Conservation (phyloP, 1,140 invertebrate genomes). For the Trinorchestia longiramus region DNA sequence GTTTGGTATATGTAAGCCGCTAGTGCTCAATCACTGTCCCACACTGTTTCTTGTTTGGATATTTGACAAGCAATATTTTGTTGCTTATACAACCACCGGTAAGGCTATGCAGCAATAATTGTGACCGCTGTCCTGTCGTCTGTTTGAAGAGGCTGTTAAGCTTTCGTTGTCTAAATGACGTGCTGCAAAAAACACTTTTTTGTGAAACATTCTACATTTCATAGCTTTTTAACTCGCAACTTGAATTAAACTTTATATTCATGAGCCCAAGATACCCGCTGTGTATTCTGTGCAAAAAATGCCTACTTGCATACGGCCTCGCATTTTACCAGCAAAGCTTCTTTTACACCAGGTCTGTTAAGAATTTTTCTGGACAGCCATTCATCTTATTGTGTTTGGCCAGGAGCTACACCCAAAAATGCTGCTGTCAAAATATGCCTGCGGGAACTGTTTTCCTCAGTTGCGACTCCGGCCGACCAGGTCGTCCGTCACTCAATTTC, state of each 20-base stretch:
- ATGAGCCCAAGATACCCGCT: not conserved
- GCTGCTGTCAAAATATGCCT: not conserved
- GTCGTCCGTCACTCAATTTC: slow-evolving; percentile 6
- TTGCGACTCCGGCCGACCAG: not conserved
- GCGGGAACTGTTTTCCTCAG: not conserved
- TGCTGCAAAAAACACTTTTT: no score
- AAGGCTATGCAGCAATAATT: no score
- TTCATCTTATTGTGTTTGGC: not conserved
- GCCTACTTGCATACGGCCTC: not conserved
- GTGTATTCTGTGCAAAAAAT: not conserved
- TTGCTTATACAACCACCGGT: no score
- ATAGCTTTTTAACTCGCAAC: not conserved
- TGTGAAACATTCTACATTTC: no score
- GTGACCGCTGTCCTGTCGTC: no score
- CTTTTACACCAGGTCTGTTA: not conserved
- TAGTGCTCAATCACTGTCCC: no score
- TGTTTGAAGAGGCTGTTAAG: no score
- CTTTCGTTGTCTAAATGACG: no score
- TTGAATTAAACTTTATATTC: not conserved
- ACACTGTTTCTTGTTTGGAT: no score
- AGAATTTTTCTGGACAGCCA: not conserved
- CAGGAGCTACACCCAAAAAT: not conserved
- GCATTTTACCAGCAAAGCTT: not conserved
- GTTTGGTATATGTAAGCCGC: no score
- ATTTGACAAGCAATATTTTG: no score